phyloP scores from a whole-genome alignment of 2,797 vertebrate genomes.

The Premnoplex brunnescens region DNA sequence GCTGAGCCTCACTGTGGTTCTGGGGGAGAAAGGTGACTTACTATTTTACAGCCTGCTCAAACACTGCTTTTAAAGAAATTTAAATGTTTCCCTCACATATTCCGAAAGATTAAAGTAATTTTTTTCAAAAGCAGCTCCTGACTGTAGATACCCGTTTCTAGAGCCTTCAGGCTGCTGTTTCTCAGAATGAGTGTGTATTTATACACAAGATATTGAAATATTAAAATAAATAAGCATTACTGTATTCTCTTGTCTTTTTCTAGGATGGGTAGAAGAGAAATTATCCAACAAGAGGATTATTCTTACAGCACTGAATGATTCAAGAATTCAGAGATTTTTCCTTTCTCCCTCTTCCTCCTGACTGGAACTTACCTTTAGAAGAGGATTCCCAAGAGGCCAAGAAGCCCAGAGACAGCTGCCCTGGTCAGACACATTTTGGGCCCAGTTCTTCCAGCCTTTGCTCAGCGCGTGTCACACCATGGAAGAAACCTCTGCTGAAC shows the following conservation, averaged over 20 bases:
- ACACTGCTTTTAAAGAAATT: conserved; percentile 20
- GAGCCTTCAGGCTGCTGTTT: background rate
- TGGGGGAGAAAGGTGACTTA: background rate
- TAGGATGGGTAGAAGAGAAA: background rate
- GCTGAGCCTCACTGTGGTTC: background rate
- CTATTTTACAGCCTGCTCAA: conserved; percentile 12
- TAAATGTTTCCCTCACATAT: background rate
- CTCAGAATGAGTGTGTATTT: background rate
- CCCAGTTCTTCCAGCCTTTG: background rate
- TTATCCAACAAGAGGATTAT: background rate
- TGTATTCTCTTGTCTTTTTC: background rate
- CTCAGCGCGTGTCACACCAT: fast-evolving
- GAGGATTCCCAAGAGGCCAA: background rate
- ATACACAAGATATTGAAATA: background rate
- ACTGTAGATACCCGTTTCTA: background rate
- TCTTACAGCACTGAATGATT: background rate
- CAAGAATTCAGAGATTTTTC: background rate
- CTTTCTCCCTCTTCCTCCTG: background rate
- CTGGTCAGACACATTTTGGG: background rate
- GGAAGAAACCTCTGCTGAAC: background rate
- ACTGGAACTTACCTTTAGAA: background rate
- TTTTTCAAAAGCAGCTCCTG: conserved; percentile 31
- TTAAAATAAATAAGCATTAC: conserved; percentile 7
- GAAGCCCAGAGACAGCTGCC: background rate
- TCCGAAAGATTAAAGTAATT: conserved; percentile 18